These are phyloP conservation scores for Myrmecophaga tridactyla DNA, from an alignment of 2,113 vertebrate species.

Conservation along the genomic window DNA sequence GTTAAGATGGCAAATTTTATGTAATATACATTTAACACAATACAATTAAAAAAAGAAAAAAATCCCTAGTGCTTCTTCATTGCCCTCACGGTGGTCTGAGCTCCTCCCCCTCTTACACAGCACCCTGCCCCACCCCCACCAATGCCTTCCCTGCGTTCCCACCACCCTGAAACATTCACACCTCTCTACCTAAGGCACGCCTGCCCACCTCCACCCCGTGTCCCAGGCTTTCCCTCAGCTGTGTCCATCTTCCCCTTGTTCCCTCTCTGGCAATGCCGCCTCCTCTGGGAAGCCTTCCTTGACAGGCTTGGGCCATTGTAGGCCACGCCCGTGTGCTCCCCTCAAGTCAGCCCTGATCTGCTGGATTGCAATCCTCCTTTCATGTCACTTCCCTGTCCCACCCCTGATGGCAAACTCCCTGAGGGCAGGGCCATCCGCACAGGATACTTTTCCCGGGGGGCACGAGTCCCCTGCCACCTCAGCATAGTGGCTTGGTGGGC, in stretches of 20 bases:
- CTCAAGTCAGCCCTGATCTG: too few relatives aligned
- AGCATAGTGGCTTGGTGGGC: fast-evolving
- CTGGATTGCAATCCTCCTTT: neutral
- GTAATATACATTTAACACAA: neutral
- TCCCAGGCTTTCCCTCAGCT: neutral
- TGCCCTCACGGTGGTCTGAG: neutral
- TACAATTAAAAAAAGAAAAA: too few relatives aligned
- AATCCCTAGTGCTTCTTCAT: neutral
- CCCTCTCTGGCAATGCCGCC: neutral
- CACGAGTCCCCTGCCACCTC: fast-evolving
- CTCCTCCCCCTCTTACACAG: neutral
- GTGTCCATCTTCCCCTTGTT: neutral
- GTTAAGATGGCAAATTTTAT: too few relatives aligned
- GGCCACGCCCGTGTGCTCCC: neutral
- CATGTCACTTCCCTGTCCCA: fast-evolving
- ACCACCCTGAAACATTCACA: neutral
- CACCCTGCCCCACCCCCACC: neutral
- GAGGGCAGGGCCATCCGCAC: neutral
- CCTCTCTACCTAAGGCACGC: neutral
- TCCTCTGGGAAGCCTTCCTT: neutral
- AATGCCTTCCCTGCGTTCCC: neutral
- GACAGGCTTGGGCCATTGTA: neutral
- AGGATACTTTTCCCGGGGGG: neutral
- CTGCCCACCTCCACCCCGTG: neutral
- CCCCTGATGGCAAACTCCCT: neutral